Base-by-base conservation (phyloP, 2,113 vertebrate species). In the Gila orcuttii region DNA sequence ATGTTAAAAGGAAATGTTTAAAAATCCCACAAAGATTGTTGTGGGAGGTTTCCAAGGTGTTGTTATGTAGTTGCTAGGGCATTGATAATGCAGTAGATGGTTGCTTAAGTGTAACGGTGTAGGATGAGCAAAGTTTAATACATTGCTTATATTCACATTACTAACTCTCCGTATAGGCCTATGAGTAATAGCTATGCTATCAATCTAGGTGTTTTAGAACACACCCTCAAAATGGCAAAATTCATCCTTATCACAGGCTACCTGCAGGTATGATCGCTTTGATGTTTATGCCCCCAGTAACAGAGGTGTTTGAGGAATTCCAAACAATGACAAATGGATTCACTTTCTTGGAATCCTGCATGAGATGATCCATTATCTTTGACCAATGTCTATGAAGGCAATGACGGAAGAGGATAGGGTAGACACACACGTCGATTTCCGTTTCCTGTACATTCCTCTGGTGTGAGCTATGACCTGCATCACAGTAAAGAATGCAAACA, bases 401-500 rank as follows among this genome's bases (percentile, higher is more conserved):
- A 78, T 59, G 17, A 78, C 2, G 47, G 45, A 36, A 73, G 64
- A 69, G 11, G 12, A 81, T 39, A 68, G n/a, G 39, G 9, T 31
- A 68, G 3, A 75, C 57, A 79, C 74, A 88, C 59, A 85, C 66
- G 78, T 77, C 83, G 39, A 88, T 36, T 77, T 82, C 62, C 42
- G 62, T 69, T 84, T 77, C 80, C 80, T 80, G 60, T 28, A 23
- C 73, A 79, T 79, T 87, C 59, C 28, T 75, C 31, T 33, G 55
- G 36, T 5, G 47, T 86, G 73, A 85, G 86, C 19, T 23, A 15
- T 50, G 28, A 47, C 57, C 33, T 73, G 33, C 59, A 76, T 64
- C 50, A 66, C 74, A 12, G 36, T 71, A 23, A 76, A 45, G 25
- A 79, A 86, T 3, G 25, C 82, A 78, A 68, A 83, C 80, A 31